Evolutionary conservation across 1,140 invertebrate species (phyloP).

Genomic region (Aphis gossypii): DNA sequence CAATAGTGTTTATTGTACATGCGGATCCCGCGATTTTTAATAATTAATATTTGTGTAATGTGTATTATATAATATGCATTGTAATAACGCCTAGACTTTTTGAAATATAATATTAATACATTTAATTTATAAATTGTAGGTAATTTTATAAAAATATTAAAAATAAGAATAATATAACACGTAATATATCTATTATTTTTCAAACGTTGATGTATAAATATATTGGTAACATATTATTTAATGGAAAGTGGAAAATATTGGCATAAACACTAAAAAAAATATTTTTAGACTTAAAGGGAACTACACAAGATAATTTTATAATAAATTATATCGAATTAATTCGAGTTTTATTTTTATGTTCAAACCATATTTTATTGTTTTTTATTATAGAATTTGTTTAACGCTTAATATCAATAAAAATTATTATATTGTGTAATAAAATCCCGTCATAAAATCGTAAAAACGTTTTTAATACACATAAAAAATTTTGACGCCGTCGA

Average conservation of each 20-base stretch:
- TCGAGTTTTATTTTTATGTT: not conserved
- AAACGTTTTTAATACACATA: not conserved
- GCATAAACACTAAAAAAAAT: not conserved
- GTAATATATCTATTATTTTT: not conserved
- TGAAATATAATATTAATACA: too few relatives aligned
- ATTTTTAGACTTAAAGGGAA: not conserved
- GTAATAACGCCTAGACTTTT: too few relatives aligned
- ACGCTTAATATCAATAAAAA: not conserved
- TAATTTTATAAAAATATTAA: not conserved
- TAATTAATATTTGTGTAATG: too few relatives aligned
- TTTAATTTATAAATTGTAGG: too few relatives aligned
- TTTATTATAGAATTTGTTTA: not conserved
- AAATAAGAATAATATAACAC: not conserved
- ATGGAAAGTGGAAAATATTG: not conserved
- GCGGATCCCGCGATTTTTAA: not conserved
- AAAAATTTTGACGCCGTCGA: not conserved
- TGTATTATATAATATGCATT: too few relatives aligned
- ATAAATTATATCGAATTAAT: slow-evolving; percentile 5
- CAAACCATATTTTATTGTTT: not conserved
- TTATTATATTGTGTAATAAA: not conserved
- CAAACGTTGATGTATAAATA: not conserved
- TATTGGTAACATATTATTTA: not conserved
- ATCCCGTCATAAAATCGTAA: not conserved
- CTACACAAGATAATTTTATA: not conserved
- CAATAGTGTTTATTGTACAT: not conserved